Evolutionary conservation across 2,113 vertebrate species (phyloP), one percentile per base, ranked within the genome.

Genomic region (Ciconia boyciana): DNA sequence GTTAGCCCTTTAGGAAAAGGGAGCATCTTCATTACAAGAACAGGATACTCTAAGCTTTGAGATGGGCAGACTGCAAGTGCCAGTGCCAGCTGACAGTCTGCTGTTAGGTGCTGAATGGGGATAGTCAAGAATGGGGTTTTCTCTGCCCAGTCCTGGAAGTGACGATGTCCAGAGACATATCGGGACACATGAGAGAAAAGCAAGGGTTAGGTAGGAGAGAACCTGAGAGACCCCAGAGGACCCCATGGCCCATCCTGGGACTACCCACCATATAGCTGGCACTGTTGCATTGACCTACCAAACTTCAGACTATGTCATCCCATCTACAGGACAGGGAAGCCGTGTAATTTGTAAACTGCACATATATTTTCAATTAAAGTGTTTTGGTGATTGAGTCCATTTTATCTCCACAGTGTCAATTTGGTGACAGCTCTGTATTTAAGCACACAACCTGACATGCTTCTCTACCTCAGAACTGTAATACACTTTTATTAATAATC

Each of bases 91-190:
- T 1, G 1, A 78, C 25, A 74, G 29, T 32, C 44, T 76, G 44
- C 64, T 81, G 13, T 31, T n/a, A 64, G 29, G 25, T 0, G 1
- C n/a, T 43, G n/a, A 39, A 44, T 2, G 1, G 14, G 13, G 3
- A 58, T 9, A 60, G 51, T 36, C 15, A 44, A 54, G 31, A 77
- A 43, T 11, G 0, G 0, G 26, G 16, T 25, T 64, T 54, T 71
- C 25, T 26, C 60, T 83, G 32, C 16, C 24, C 21, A 46, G 24
- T 62, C 25, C 48, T 62, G 32, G 19, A 71, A 60, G 25, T 62
- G 28, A 54, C 1, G 0, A 55, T 28, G 20, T 51, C 58, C 58
- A 61, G 31, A 75, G 32, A 64, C 12, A 13, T 28, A 31, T 0
- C 1, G 3, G 48, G 41, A 72, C 31, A 44, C 4, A 22, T 7